Conservation (phyloP, 2,797 vertebrate species). For the Melanotaenia nigrans region DNA sequence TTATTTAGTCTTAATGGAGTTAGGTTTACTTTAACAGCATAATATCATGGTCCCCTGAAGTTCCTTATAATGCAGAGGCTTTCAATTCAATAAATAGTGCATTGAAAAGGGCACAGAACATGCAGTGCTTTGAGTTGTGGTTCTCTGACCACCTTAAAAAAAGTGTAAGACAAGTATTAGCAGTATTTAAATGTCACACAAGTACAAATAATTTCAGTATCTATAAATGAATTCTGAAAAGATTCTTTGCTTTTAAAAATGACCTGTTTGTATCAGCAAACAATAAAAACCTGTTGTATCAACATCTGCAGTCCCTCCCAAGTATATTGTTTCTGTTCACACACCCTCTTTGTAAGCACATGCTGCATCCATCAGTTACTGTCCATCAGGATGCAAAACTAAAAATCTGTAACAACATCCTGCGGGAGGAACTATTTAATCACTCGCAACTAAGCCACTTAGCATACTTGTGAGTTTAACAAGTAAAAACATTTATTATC, state of each 20-base stretch:
- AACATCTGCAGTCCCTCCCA: conserved; percentile 30
- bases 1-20: background rate
- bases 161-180: too few relatives aligned
- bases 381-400: background rate
- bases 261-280: background rate
- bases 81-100: background rate
- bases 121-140: background rate
- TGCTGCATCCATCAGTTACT: conserved; percentile 31
- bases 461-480: conserved; percentile 17
- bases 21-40: background rate
- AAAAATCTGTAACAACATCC: background rate
- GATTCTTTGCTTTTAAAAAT: background rate
- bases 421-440: background rate
- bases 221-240: background rate
- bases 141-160: background rate
- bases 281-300: conserved; percentile 7
- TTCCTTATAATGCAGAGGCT: background rate
- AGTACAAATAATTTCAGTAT: background rate
- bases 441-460: conserved; percentile 4
- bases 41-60: background rate
- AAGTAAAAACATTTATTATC: conserved; percentile 12
- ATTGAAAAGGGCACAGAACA: background rate
- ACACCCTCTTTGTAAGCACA: conserved; percentile 40
- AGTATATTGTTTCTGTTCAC: conserved; percentile 10
- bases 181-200: background rate